Evolutionary conservation across 2,113 vertebrate genomes (phyloP), one percentile per base, ranked within the genome.

Genomic region (Zosterops borbonicus): DNA sequence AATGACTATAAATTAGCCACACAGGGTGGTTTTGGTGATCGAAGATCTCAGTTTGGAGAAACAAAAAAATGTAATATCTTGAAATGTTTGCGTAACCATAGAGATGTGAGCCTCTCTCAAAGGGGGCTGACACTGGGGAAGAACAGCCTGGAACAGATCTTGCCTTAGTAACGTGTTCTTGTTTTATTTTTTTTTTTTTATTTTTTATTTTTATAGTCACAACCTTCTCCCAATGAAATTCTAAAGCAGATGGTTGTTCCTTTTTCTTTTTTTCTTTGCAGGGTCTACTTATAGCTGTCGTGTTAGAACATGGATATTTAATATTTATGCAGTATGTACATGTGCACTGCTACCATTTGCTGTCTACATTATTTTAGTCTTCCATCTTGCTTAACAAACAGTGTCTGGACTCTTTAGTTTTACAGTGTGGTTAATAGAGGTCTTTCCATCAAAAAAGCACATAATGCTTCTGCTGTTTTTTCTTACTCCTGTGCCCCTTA

Each of bases 321-420:
- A 94, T 95, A 84, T 95, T 93, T 91, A 87, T 91, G 92, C 70
- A 87, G 31, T 92, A 91, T 68, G 89, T 94, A 46, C 56, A 46
- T 81, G 39, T 87, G 56, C 37, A 27, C 77, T 84, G 81, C 89
- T 94, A 84, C 78, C 83, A 65, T 95, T 97, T 95, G 87, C 78
- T 6, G 1, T 89, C 42, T 92, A 60, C 69, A 15, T 94, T 80
- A 84, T 94, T 95, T 94, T 76, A 87, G 83, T 84, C 71, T 94
- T 92, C 91, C 69, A 75, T 96, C 80, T 94, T 84, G 42, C 83
- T 94, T 95, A 75, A 91, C 91, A 94, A 92, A 92, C 49, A 95
- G 58, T 82, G 73, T 89, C 58, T 76, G 65, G 58, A 71, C 47
- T 94, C 68, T 77, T 87, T 70, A 80, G 90, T 96, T 96, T 96